A percentile compares a stretch with the other conserved stretches of the same genome.
Conservation (phyloP, 2,888 invertebrate genomes). For the Rhaphigaster nebulosa region DNA sequence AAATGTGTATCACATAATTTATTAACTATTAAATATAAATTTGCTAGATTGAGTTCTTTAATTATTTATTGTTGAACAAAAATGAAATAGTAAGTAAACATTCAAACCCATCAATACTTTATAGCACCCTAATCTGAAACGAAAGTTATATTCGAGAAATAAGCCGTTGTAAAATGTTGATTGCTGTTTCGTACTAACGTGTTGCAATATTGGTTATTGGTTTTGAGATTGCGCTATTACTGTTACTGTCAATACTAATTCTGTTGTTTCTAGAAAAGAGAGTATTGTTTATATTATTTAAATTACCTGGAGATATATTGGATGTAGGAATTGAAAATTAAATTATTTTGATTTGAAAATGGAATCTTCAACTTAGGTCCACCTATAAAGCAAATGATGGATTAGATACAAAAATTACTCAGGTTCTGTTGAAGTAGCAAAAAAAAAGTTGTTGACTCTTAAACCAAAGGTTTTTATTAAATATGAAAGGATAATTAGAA, state of each 20-base stretch:
- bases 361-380: background rate
- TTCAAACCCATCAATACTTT: too few relatives aligned
- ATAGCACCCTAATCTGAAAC: background rate
- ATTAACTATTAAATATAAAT: background rate
- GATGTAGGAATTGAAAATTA: background rate
- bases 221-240: background rate
- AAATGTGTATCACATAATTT: too few relatives aligned
- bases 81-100: too few relatives aligned
- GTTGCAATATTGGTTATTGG: background rate
- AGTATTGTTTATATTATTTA: background rate
- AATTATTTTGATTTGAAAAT: background rate
- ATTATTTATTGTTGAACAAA: background rate
- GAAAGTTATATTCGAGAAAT: background rate
- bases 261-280: background rate
- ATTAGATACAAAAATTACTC: background rate
- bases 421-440: background rate
- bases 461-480: background rate
- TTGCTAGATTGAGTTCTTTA: too few relatives aligned
- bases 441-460: background rate
- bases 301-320: background rate
- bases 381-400: background rate
- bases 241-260: background rate
- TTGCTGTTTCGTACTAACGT: background rate
- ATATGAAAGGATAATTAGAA: background rate
- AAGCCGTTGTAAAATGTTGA: background rate